Conservation (phyloP, 2,113 vertebrate species). For the Pterophyllum scalare region DNA sequence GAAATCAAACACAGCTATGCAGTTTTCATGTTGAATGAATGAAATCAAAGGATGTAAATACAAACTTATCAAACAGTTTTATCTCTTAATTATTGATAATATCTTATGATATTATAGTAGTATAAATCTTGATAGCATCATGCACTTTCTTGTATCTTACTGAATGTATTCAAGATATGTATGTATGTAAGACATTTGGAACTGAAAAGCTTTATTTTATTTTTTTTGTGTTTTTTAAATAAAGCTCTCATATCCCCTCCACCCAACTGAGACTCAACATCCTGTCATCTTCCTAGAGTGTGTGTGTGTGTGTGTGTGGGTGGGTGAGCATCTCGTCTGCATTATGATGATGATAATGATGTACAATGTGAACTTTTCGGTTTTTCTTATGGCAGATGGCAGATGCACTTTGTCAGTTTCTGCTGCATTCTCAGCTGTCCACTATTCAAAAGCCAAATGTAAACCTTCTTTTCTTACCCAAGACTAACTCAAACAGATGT, state of each 20-base stretch:
- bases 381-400: conserved; percentile 54
- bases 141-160: background rate
- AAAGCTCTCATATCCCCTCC: background rate
- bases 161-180: background rate
- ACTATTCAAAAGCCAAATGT: conserved; percentile 44
- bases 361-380: conserved; percentile 53
- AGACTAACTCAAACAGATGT: conserved; percentile 19
- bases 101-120: too few relatives aligned
- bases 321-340: background rate
- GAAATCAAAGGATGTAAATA: too few relatives aligned
- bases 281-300: conserved; percentile 16
- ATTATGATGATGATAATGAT: conserved; percentile 58
- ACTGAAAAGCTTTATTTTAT: background rate
- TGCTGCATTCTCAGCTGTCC: conserved; percentile 76
- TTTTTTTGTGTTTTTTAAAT: background rate
- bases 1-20: too few relatives aligned
- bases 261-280: conserved; percentile 35
- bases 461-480: conserved; percentile 49
- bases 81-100: too few relatives aligned
- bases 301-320: background rate
- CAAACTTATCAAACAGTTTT: too few relatives aligned
- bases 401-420: conserved; percentile 44
- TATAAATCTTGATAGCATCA: background rate
- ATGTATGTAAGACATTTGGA: background rate
- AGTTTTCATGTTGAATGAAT: too few relatives aligned